phyloP scores from a whole-genome alignment of 2,113 vertebrate species.

The Menura novaehollandiae region DNA sequence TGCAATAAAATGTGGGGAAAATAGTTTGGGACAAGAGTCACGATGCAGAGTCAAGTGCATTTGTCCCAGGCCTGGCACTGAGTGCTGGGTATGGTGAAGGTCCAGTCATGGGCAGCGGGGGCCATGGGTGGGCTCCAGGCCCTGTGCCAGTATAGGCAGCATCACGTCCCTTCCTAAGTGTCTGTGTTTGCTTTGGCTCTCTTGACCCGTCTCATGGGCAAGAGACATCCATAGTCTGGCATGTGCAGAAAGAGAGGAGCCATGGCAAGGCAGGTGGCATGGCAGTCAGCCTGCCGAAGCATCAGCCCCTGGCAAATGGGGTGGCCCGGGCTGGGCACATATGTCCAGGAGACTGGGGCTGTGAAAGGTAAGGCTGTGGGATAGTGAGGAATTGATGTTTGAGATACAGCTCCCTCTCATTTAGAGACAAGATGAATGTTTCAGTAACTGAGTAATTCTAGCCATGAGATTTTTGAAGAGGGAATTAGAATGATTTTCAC shows the following conservation, averaged over 20 bases:
- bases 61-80: neutral
- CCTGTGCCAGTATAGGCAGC: fast-evolving
- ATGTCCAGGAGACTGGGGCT: neutral
- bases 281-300: fast-evolving
- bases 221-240: fast-evolving
- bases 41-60: fast-evolving
- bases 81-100: too few relatives aligned
- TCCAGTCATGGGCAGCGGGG: fast-evolving
- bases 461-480: neutral
- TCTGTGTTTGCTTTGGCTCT: fast-evolving
- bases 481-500: neutral
- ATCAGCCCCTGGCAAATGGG: neutral
- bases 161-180: neutral
- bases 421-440: neutral
- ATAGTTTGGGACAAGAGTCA: neutral
- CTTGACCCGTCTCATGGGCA: fast-evolving
- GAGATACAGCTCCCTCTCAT: neutral
- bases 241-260: neutral
- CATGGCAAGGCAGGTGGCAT: fast-evolving
- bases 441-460: neutral
- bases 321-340: fast-evolving
- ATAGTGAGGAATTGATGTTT: neutral
- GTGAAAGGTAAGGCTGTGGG: neutral
- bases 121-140: neutral
- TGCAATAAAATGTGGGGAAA: neutral